Evolutionary conservation across 2,888 invertebrate species (phyloP).

Genomic region (Tenthredo livida): DNA sequence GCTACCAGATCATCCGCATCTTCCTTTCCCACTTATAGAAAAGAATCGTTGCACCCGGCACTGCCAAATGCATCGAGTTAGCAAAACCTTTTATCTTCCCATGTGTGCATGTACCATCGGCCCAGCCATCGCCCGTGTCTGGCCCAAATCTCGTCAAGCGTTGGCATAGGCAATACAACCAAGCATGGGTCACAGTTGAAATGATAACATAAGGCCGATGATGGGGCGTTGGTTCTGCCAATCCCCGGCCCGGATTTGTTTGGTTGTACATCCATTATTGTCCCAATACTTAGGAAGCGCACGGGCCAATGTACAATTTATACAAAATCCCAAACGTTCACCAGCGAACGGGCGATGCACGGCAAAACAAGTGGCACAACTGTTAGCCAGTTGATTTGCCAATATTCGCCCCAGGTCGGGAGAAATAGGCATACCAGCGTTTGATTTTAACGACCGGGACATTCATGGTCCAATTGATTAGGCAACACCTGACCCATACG

Average conservation of each 20-base stretch:
- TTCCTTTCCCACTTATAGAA: too few species aligned
- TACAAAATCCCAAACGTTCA: neutral
- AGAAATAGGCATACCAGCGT: neutral
- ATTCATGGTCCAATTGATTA: constrained; percentile 2
- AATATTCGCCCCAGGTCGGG: neutral
- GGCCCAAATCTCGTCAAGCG: constrained; percentile 3
- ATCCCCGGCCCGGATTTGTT: neutral
- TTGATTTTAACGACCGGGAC: neutral
- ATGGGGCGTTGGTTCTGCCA: neutral
- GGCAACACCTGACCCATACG: neutral
- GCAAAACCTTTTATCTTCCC: too few species aligned
- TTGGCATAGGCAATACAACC: neutral
- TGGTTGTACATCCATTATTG: neutral
- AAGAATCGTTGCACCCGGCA: too few species aligned
- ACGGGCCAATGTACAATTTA: neutral
- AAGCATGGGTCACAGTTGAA: neutral
- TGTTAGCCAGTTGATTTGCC: neutral
- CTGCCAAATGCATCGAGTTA: too few species aligned
- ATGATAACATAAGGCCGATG: constrained; percentile 22
- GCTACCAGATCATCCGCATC: too few species aligned
- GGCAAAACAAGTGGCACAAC: neutral
- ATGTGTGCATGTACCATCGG: constrained; percentile 6
- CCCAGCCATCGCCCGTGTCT: neutral
- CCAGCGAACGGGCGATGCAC: neutral
- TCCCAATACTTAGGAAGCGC: neutral